Conservation (phyloP, 2,888 invertebrate genomes). For the Seladonia tumulorum region DNA sequence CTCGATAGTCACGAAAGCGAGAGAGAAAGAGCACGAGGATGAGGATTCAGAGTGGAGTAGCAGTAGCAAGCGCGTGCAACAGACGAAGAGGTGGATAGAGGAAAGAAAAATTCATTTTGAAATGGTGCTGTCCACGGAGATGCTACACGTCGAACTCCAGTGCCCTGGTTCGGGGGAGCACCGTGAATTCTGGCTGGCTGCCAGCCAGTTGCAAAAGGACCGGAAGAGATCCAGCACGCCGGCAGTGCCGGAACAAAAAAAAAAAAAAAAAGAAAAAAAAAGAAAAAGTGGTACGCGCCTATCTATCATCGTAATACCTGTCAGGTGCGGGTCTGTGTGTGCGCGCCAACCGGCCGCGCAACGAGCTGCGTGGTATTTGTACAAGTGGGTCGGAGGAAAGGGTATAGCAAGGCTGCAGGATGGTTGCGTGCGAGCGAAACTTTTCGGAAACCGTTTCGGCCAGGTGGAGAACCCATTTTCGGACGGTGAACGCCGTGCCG, state of each 20-base stretch:
- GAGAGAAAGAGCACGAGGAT: background rate
- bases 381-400: slow-evolving; percentile 13
- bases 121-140: slow-evolving; percentile 68
- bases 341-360: slow-evolving; percentile 8
- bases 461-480: slow-evolving; percentile 68
- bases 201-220: slow-evolving; percentile 72
- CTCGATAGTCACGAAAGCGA: background rate
- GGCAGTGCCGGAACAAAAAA: slow-evolving; percentile 11
- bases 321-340: slow-evolving; percentile 44
- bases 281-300: slow-evolving; percentile 65
- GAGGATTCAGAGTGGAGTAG: background rate
- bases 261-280: slow-evolving; percentile 54
- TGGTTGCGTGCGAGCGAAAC: slow-evolving; percentile 43
- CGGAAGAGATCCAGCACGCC: slow-evolving; percentile 62
- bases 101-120: slow-evolving; percentile 72
- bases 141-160: slow-evolving; percentile 67
- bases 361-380: slow-evolving; percentile 16
- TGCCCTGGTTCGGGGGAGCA: slow-evolving; percentile 68
- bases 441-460: slow-evolving; percentile 63
- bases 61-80: background rate
- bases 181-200: slow-evolving; percentile 72
- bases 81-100: slow-evolving; percentile 23
- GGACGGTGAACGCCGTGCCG: slow-evolving; percentile 36
- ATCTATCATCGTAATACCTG: slow-evolving; percentile 74
- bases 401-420: slow-evolving; percentile 6